Evolutionary conservation across 2,888 invertebrate genomes (phyloP), one percentile per base, ranked within the genome.

Genomic region (Conchocele bisecta): DNA sequence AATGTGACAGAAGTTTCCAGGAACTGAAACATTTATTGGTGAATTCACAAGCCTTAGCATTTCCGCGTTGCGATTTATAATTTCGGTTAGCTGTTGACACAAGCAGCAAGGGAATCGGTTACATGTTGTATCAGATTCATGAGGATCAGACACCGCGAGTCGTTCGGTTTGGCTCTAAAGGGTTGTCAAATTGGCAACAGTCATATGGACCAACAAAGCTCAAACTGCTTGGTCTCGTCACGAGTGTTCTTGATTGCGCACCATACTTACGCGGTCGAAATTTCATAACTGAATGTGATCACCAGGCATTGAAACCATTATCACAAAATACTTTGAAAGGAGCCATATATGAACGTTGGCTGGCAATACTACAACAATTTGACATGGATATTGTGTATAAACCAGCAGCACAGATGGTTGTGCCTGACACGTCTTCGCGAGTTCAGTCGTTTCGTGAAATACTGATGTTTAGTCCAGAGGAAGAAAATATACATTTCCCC

Each of bases 121-220:
- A 70, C 33, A 75, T 80, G 71, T 33, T 80, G 3, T 77, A 77
- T 41, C 77, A 77, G 41, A 42, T 70, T 17, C 73, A 72, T 48
- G 54, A 46, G 26, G 53, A 69, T 46, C 58, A 35, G 2, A 29
- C 20, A 1, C 17, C 42, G 17, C 44, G 50, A 11, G 66, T 73
- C 39, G 66, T 69, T 31, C 9, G 54, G 24, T 64, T 59, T 11
- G 48, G 46, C n/a, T 31, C 24, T 1, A 75, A 75, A 53, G 70
- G 57, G 0, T 20, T 71, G 13, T 60, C 44, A 22, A 68, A 68
- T 44, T 79, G 72, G 69, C 58, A 58, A 33, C 26, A 44, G 22
- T 46, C 28, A 7, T 56, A 69, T 56, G 66, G 74, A 6, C 75
- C 78, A 20, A 79, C 74, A 13, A 77, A 77, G 39, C 37, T 74